phyloP scores from a whole-genome alignment of 2,797 vertebrate species.

The Linurgus olivaceus region DNA sequence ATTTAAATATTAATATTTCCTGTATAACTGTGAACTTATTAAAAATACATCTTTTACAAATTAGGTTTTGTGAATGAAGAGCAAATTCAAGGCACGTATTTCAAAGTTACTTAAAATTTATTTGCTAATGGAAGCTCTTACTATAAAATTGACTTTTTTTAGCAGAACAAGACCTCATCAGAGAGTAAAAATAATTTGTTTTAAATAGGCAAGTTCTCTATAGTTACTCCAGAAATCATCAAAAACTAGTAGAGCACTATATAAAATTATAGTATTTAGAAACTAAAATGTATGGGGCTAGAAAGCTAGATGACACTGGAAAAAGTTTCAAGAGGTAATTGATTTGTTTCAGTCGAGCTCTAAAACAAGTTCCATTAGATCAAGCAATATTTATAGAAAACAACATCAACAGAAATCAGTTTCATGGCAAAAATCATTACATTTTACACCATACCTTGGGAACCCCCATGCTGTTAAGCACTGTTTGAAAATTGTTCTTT shows the following conservation, averaged over 20 bases:
- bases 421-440: background rate
- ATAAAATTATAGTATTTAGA: background rate
- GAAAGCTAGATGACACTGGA: background rate
- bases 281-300: background rate
- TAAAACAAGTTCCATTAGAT: background rate
- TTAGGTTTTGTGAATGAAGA: background rate
- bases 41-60: background rate
- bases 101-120: background rate
- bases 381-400: background rate
- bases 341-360: background rate
- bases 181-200: background rate
- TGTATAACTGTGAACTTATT: background rate
- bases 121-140: background rate
- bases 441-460: background rate
- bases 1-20: background rate
- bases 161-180: background rate
- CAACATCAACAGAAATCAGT: background rate
- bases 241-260: background rate
- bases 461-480: background rate
- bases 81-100: background rate
- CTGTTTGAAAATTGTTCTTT: background rate
- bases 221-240: background rate
- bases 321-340: background rate
- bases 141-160: background rate
- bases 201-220: background rate